Conservation (phyloP, 2,797 vertebrate species). For the Intellagama lesueurii region DNA sequence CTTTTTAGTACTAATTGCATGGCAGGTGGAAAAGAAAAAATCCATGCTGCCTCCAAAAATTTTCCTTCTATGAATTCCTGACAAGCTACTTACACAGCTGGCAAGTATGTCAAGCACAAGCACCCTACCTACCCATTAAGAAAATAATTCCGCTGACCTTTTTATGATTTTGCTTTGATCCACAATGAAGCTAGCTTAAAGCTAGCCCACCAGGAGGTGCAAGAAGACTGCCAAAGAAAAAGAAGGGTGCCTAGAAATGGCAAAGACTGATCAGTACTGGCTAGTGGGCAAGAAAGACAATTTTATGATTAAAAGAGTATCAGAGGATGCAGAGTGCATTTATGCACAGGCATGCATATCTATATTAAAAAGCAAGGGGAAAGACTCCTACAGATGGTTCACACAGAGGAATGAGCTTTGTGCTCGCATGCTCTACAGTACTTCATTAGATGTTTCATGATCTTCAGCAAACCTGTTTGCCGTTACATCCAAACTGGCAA, state of each 20-base stretch:
- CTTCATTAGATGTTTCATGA: background rate
- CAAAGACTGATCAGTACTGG: background rate
- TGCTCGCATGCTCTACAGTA: background rate
- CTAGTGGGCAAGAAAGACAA: background rate
- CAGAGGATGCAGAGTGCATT: background rate
- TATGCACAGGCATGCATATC: background rate
- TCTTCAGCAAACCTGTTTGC: background rate
- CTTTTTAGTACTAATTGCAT: background rate
- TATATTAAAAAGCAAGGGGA: background rate
- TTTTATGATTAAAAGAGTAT: background rate
- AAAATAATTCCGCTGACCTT: background rate
- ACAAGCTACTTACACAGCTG: constrained; percentile 18
- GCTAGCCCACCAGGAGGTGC: background rate
- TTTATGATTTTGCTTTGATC: background rate
- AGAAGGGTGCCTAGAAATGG: background rate
- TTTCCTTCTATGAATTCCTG: background rate
- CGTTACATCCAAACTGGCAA: background rate
- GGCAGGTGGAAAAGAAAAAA: background rate
- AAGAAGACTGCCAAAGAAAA: background rate
- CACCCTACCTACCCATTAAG: background rate
- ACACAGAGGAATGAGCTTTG: background rate
- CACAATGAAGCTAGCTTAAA: background rate
- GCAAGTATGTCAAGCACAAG: constrained; percentile 3
- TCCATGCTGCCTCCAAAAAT: background rate
- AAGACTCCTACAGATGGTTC: background rate